Conservation (phyloP, 2,888 invertebrate species). For the Punctoribates punctum region DNA sequence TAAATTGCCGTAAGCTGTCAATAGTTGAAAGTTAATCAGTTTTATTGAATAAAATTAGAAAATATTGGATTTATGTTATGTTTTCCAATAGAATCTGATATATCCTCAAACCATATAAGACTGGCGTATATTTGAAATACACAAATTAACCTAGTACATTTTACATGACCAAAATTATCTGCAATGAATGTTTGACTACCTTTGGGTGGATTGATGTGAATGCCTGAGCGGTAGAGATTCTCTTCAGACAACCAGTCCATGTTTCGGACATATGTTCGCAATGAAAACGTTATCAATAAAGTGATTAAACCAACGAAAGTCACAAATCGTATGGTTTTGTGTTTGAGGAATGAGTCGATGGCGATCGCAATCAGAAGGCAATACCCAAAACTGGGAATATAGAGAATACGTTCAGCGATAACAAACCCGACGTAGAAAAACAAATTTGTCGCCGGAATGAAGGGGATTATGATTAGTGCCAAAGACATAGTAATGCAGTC, state of each 20-base stretch:
- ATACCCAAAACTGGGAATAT: constrained; percentile 92
- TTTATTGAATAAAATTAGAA: too few relatives aligned
- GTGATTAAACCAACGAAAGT: not conserved
- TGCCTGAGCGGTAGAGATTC: constrained; percentile 81
- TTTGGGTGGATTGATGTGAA: constrained; percentile 94
- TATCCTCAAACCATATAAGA: too few relatives aligned
- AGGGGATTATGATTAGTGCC: constrained; percentile 78
- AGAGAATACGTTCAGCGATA: constrained; percentile 90
- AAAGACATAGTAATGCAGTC: constrained; percentile 59
- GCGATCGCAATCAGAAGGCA: constrained; percentile 81
- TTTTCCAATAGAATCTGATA: too few relatives aligned
- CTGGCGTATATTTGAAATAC: too few relatives aligned
- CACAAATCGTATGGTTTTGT: constrained; percentile 27
- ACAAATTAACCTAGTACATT: too few relatives aligned
- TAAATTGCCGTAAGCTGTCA: constrained; percentile 87
- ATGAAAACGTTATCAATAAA: constrained; percentile 45
- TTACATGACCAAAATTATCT: too few relatives aligned
- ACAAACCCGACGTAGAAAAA: constrained; percentile 98
- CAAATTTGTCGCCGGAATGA: constrained; percentile 90
- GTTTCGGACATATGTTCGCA: constrained; percentile 75
- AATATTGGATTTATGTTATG: too few relatives aligned
- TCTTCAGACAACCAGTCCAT: constrained; percentile 91
- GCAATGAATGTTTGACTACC: constrained; percentile 59
- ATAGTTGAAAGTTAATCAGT: not conserved
- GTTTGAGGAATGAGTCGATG: constrained; percentile 51